Evolutionary conservation across 2,888 invertebrate species (phyloP), one percentile per base, ranked within the genome.

Genomic region (Notodonta ziczac): DNA sequence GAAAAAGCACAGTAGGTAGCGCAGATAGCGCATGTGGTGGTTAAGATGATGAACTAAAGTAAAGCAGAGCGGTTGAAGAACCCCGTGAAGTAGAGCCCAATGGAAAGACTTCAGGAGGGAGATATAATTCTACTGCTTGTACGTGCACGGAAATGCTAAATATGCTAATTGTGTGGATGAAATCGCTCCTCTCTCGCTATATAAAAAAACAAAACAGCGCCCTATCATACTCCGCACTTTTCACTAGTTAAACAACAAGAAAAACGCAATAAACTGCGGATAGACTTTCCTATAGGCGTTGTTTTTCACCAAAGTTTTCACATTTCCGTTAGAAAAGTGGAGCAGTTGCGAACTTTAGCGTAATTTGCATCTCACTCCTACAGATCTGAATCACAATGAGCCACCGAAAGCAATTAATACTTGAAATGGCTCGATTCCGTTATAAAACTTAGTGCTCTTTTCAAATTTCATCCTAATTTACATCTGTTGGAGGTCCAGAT

Each of bases 341-440:
- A 85, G 77, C 90, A 89, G 89, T 88, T 81, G 83, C 79, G 84
- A 90, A 91, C 86, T 90, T 92, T 87, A 80, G 83, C 81, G 83
- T 85, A 87, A 93, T 92, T 93, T 92, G 90, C 91, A 93, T 93
- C 89, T 87, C 87, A 80, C 89, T 90, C 85, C 79, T 77, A 77
- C 84, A 81, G 89, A 90, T 88, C 90, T 88, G 91, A 91, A 91
- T 92, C 81, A 90, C 90, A 92, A 92, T 92, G 89, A 89, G 89
- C 87, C 86, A 87, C 86, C 86, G 88, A 92, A 91, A 91, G 91
- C 92, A 92, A 92, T 92, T 92, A 92, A 91, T 92, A 91, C 91
- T 91, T 89, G 82, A 90, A 91, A 90, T 89, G 87, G 83, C 85
- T 84, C 84, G 86, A 89, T 90, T 89, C 87, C 87, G 87, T 88